These are phyloP conservation scores for Hydrozoanthus tunicans DNA, from an alignment of 64 coral and sea anemone genomes.

Conservation along the genomic window DNA sequence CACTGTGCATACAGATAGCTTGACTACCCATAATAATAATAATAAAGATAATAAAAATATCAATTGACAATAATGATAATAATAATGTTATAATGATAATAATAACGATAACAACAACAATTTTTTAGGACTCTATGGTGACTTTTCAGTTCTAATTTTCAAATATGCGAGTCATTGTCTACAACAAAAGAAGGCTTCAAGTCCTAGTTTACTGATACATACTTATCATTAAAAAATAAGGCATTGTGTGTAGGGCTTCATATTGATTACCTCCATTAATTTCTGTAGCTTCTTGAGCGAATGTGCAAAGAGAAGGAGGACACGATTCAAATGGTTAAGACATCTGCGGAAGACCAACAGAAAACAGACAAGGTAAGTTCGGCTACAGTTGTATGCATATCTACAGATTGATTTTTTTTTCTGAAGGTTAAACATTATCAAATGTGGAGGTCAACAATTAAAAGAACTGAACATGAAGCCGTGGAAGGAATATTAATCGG, in stretches of 20 bases:
- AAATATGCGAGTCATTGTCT: too few relatives aligned
- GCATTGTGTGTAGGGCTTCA: not conserved
- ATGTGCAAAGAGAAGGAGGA: slow-evolving; percentile 37
- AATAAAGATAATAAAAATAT: not conserved
- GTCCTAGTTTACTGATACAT: too few relatives aligned
- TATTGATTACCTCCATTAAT: not conserved
- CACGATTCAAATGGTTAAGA: slow-evolving; percentile 22
- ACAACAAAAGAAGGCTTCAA: too few relatives aligned
- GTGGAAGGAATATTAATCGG: too few relatives aligned
- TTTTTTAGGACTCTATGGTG: too few relatives aligned
- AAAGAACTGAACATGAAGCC: too few relatives aligned
- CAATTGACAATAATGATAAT: not conserved
- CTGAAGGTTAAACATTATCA: too few relatives aligned
- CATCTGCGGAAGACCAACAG: slow-evolving; percentile 44
- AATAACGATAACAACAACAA: too few relatives aligned
- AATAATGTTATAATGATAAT: not conserved
- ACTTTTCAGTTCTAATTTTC: too few relatives aligned
- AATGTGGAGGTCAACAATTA: too few relatives aligned
- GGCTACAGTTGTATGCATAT: too few relatives aligned
- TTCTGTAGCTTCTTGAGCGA: slow-evolving; percentile 37
- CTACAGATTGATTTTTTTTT: not conserved
- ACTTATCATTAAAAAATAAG: too few relatives aligned
- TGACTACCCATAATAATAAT: not conserved
- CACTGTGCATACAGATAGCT: slow-evolving; percentile 35
- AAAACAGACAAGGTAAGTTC: slow-evolving; percentile 43